A percentile compares a stretch with the other conserved stretches of the same genome.
Evolutionary conservation across 2,888 invertebrate species (phyloP).

Genomic region (Coremacera marginata): DNA sequence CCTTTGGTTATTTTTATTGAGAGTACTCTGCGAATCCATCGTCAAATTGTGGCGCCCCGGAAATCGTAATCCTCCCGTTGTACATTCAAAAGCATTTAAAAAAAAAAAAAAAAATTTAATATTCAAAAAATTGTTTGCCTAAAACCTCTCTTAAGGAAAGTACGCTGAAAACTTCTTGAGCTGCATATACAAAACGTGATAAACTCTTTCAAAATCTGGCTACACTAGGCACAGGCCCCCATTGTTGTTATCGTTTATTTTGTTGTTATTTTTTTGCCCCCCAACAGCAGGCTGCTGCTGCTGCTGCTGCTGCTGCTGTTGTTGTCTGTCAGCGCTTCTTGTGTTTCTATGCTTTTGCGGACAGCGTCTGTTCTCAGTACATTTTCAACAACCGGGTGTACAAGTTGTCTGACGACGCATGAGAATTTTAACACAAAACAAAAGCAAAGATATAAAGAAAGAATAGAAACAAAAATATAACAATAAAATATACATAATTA

Average conservation of each 20-base stretch:
- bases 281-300: slow-evolving; percentile 7
- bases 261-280: slow-evolving; percentile 8
- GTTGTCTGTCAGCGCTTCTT: not conserved
- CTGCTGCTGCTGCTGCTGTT: slow-evolving; percentile 10
- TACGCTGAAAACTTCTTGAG: too few relatives aligned
- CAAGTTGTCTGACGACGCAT: not conserved
- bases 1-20: too few relatives aligned
- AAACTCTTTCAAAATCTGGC: too few relatives aligned
- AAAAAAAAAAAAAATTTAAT: too few relatives aligned
- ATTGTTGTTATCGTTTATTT: not conserved
- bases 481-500: not conserved
- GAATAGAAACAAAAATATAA: not conserved
- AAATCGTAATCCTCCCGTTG: too few relatives aligned
- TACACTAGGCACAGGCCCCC: not conserved
- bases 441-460: not conserved
- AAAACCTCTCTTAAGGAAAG: too few relatives aligned
- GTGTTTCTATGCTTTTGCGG: not conserved
- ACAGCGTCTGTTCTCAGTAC: slow-evolving; percentile 36
- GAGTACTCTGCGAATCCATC: too few relatives aligned
- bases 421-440: not conserved
- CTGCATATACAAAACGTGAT: too few relatives aligned
- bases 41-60: too few relatives aligned
- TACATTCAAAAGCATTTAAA: too few relatives aligned
- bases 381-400: slow-evolving; percentile 28
- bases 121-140: too few relatives aligned